These are phyloP conservation scores for Dasyornis broadbenti DNA, from an alignment of 2,113 vertebrate genomes.

Conservation along the genomic window DNA sequence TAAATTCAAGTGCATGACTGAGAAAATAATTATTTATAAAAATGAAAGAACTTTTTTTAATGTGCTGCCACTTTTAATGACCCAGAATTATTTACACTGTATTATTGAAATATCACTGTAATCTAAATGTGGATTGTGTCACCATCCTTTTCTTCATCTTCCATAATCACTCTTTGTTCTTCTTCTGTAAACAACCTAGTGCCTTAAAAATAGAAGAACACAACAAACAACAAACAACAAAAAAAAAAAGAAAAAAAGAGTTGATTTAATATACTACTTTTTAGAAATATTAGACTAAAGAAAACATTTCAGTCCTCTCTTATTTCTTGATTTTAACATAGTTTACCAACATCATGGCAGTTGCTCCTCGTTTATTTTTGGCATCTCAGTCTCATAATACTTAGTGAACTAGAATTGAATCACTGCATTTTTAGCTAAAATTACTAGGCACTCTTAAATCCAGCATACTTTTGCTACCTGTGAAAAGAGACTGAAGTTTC, in stretches of 20 bases:
- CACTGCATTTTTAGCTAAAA: not conserved
- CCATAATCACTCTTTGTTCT: constrained; percentile 75
- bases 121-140: constrained; percentile 61
- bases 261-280: not conserved
- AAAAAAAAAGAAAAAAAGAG: not conserved
- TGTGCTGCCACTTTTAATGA: constrained; percentile 34
- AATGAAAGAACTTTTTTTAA: not conserved
- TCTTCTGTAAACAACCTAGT: constrained; percentile 76
- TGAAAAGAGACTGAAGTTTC: not conserved
- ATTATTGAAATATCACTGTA: not conserved
- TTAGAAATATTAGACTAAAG: not conserved
- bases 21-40: not conserved
- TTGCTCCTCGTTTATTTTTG: not conserved
- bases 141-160: constrained; percentile 86
- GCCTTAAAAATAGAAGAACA: constrained; percentile 69
- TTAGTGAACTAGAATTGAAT: not conserved
- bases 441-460: not conserved
- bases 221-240: not conserved
- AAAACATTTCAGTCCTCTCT: not conserved
- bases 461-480: not conserved
- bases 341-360: not conserved
- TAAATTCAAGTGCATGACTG: not conserved
- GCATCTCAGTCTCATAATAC: not conserved
- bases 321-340: not conserved
- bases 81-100: constrained; percentile 53